Evolutionary conservation across 1,140 invertebrate species (phyloP).

Genomic region (Chironomus striatipennis): DNA sequence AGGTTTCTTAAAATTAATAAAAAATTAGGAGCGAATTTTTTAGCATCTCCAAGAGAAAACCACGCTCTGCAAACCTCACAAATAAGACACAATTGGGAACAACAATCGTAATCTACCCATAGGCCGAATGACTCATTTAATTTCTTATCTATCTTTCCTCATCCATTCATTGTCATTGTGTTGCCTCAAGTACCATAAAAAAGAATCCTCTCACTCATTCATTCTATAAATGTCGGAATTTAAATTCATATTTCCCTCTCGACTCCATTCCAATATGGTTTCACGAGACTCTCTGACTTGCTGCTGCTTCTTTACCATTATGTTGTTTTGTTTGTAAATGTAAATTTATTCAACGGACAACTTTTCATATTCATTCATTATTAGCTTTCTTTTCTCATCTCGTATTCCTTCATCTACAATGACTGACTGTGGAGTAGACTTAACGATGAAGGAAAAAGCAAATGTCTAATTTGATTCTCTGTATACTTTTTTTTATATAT

Average conservation of each 20-base stretch:
- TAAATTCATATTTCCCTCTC: constrained; percentile 2
- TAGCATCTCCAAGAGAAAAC: too few species aligned
- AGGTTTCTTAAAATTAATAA: too few species aligned
- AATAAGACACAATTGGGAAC: too few species aligned
- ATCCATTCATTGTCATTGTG: neutral
- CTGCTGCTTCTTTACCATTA: too few species aligned
- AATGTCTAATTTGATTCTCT: constrained; percentile 19
- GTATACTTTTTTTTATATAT: neutral
- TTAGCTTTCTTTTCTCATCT: neutral
- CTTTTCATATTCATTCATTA: neutral
- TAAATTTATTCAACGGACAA: constrained; percentile 14
- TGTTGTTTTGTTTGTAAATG: neutral
- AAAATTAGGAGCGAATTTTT: too few species aligned
- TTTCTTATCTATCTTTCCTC: neutral
- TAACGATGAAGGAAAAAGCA: neutral
- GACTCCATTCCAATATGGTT: neutral
- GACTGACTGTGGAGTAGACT: neutral
- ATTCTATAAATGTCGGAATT: neutral
- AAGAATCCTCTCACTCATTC: neutral
- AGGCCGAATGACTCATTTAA: neutral
- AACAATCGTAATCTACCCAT: constrained; percentile 13
- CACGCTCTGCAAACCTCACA: too few species aligned
- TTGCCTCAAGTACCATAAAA: constrained; percentile 12
- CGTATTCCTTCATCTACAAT: neutral
- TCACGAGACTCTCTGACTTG: neutral